phyloP scores from a whole-genome alignment of 2,797 vertebrate genomes.

The Dendrocincla fuliginosa region DNA sequence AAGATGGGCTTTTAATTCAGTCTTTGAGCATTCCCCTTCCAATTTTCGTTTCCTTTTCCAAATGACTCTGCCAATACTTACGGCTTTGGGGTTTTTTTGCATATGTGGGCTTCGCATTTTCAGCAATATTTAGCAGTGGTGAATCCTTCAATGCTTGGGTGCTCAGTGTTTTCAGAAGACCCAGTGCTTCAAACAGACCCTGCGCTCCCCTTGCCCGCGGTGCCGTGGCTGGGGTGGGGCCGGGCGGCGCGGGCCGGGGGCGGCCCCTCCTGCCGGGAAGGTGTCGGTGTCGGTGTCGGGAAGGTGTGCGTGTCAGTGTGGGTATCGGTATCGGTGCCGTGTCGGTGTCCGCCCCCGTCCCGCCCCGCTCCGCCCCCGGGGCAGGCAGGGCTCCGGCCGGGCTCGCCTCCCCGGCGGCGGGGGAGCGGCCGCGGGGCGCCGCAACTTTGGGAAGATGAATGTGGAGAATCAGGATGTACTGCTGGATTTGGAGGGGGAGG shows the following conservation, averaged over 20 bases:
- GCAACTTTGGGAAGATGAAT: not conserved
- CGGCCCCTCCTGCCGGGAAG: not conserved
- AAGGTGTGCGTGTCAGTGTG: no score
- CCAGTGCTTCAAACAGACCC: rapidly evolving
- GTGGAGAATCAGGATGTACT: slow-evolving; percentile 45
- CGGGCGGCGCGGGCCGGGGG: no score
- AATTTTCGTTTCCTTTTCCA: not conserved
- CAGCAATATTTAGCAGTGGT: not conserved
- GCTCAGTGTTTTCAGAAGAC: no score
- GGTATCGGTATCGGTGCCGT: no score
- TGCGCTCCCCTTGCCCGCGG: rapidly evolving
- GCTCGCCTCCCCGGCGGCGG: not conserved
- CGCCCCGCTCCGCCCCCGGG: not conserved
- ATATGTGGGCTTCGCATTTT: not conserved
- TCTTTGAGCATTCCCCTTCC: not conserved
- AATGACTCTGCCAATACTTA: not conserved
- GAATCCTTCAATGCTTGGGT: not conserved
- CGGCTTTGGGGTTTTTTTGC: not conserved
- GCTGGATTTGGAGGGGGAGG: slow-evolving; percentile 44
- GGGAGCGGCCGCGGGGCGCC: rapidly evolving
- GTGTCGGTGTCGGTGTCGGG: not conserved
- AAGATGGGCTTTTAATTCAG: not conserved
- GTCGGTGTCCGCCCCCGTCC: not conserved
- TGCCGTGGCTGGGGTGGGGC: rapidly evolving
- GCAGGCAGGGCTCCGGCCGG: not conserved